Evolutionary conservation across 64 coral and sea anemone species (phyloP), one percentile per base, ranked within the genome.

Genomic region (Porites australiensis): DNA sequence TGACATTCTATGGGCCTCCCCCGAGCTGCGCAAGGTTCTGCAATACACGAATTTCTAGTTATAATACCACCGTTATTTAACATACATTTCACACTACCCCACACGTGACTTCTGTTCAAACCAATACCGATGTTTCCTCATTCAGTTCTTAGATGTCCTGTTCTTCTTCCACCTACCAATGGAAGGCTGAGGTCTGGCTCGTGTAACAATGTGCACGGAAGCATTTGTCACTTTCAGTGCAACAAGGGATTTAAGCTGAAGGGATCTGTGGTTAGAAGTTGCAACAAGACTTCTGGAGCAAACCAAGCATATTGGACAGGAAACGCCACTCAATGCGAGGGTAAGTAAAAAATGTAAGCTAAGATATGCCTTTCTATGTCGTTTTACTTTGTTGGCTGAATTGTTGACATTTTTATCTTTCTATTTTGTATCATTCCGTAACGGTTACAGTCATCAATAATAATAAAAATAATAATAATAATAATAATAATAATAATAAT

Each of bases 301-400:
- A 43, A 67, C 11, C 0, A 19, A 13, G 86, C 68, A 18, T 60
- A 88, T 15, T 93, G 92, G 92, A 88, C 76, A 22, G 92, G 92
- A 71, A 93, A 88, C 22, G 65, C 63, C 58, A 93, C 92, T 67
- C 48, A 27, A 22, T 93, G 92, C 23, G 77, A 88, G 79, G 86
- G 92, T 93, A 53, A 79, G 54, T 52, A 16, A 8, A 23, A 9
- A 50, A 45, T 45, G 9, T 3, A 23, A 47, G 21, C 21, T 3
- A 12, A 20, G 19, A 22, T 43, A 8, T 22, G 59, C 7, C 15
- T 62, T 62, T n/a, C n/a, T n/a, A n/a, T n/a, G n/a, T n/a, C n/a
- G n/a, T n/a, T n/a, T n/a, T n/a, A n/a, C n/a, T n/a, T n/a, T n/a
- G n/a, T n/a, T n/a, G n/a, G n/a, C n/a, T n/a, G n/a, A n/a, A n/a